These are phyloP conservation scores for Frankliniella intonsa DNA, from an alignment of 2,888 invertebrate species.

Conservation along the genomic window DNA sequence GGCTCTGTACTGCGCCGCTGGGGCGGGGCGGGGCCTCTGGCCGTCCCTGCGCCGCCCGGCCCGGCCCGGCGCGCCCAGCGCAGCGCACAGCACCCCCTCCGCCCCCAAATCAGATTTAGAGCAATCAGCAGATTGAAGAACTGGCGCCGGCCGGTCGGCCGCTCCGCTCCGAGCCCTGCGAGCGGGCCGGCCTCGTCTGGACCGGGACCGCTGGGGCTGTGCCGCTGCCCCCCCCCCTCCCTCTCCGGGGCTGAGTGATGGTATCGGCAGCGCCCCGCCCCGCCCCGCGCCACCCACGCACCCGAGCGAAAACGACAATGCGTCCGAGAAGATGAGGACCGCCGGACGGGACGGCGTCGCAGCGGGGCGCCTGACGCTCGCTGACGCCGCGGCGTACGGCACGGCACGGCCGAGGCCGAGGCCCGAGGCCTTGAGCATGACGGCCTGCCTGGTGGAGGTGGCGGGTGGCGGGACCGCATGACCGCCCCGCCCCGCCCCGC, in stretches of 20 bases:
- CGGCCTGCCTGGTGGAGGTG: neutral
- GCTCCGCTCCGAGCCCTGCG: neutral
- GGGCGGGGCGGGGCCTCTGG: too few species aligned
- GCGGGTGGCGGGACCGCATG: neutral
- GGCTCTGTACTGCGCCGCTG: too few species aligned
- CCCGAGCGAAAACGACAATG: too few species aligned
- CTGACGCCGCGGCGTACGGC: too few species aligned
- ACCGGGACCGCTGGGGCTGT: neutral
- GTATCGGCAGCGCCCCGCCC: neutral
- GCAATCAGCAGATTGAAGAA: constrained; percentile 26
- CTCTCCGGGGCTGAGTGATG: neutral
- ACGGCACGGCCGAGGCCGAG: too few species aligned
- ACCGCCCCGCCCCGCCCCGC: too few species aligned
- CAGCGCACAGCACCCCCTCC: neutral
- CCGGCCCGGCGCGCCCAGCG: neutral
- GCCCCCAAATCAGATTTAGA: constrained; percentile 15
- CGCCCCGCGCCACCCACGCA: too few species aligned
- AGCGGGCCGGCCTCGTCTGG: too few species aligned
- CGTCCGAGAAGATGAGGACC: too few species aligned
- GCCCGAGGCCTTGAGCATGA: too few species aligned
- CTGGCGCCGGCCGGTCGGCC: neutral
- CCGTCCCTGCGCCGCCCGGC: constrained; percentile 30
- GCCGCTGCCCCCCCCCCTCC: neutral
- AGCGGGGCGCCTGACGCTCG: too few species aligned
- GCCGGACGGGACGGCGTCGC: too few species aligned